phyloP scores from a whole-genome alignment of 1,140 invertebrate species.

The Drosophila punjabiensis region DNA sequence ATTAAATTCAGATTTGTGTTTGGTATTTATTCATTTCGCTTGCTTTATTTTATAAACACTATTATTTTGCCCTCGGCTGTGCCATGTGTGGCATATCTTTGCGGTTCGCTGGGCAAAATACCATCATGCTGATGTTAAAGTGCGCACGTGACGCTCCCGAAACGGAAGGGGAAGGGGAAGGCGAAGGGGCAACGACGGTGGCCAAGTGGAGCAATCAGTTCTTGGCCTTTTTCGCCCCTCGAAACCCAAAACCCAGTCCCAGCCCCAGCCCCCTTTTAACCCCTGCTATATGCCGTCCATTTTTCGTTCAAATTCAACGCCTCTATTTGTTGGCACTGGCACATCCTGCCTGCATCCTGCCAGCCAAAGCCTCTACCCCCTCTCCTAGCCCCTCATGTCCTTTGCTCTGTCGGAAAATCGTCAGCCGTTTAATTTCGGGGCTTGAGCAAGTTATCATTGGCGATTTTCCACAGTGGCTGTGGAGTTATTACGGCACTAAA shows the following conservation, averaged over 20 bases:
- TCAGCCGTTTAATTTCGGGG: conserved; percentile 25
- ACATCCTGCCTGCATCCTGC: conserved; percentile 6
- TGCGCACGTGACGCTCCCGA: conserved; percentile 71
- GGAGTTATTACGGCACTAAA: too few species aligned
- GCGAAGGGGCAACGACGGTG: too few species aligned
- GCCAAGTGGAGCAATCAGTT: conserved; percentile 69
- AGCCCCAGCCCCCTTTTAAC: background rate
- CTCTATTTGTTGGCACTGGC: conserved; percentile 18
- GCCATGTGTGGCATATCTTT: conserved; percentile 23
- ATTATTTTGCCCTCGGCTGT: background rate
- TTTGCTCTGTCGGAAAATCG: conserved; percentile 10
- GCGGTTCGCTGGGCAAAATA: conserved; percentile 74
- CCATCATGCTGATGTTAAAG: conserved; percentile 77
- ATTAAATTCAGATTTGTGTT: background rate
- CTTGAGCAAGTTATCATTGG: conserved; percentile 3
- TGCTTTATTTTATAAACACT: background rate
- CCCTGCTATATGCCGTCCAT: conserved; percentile 18
- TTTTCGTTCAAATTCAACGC: conserved; percentile 53
- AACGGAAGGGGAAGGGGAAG: conserved; percentile 23
- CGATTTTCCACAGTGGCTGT: background rate
- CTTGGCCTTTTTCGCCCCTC: background rate
- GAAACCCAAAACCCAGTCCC: too few species aligned
- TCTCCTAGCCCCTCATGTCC: background rate
- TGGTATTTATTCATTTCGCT: background rate
- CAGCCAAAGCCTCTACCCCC: background rate